Conservation (phyloP, 2,888 invertebrate genomes). For the Limenitis camilla region DNA sequence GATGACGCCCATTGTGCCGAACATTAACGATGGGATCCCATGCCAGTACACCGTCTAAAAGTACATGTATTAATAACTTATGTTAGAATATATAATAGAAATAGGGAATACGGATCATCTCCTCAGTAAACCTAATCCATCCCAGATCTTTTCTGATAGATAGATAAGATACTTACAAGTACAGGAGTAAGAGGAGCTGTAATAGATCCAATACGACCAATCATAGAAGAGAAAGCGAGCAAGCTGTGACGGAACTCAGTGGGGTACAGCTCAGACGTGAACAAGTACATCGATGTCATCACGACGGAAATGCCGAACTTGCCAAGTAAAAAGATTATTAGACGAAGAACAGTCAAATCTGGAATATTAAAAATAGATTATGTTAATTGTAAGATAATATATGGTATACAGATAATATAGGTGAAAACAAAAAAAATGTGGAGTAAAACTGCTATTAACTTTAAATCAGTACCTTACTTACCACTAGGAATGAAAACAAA, state of each 20-base stretch:
- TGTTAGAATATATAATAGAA: too few species aligned
- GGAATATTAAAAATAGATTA: neutral
- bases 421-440: too few species aligned
- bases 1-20: slow-evolving; percentile 30
- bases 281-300: slow-evolving; percentile 73
- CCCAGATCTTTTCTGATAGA: too few species aligned
- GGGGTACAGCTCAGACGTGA: slow-evolving; percentile 77
- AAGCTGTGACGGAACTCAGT: slow-evolving; percentile 75
- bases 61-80: too few species aligned
- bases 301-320: slow-evolving; percentile 74
- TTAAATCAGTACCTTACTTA: slow-evolving; percentile 22
- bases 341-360: slow-evolving; percentile 6
- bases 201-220: slow-evolving; percentile 77
- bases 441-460: neutral
- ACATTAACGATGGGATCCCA: too few species aligned
- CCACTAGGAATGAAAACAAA: slow-evolving; percentile 26
- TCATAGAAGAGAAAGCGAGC: slow-evolving; percentile 76
- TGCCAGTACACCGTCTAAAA: too few species aligned
- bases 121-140: too few species aligned
- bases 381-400: neutral
- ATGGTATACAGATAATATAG: too few species aligned
- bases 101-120: too few species aligned
- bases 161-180: slow-evolving; percentile 45
- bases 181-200: slow-evolving; percentile 76
- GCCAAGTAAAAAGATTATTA: slow-evolving; percentile 17